Base-by-base conservation (phyloP, 1,140 invertebrate genomes). In the Sitobion miscanthi region DNA sequence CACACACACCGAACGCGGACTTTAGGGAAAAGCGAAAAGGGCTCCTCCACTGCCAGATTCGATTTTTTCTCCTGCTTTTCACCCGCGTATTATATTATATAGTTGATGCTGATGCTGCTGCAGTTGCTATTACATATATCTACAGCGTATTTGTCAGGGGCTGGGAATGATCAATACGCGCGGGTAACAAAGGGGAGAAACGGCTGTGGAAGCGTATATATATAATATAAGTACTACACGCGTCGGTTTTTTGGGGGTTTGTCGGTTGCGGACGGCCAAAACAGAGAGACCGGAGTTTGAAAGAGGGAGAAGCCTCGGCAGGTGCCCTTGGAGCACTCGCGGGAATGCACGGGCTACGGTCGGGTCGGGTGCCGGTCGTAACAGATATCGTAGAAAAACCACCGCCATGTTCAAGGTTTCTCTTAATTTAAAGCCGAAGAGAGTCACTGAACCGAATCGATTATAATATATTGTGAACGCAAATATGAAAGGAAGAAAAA, bases 21-120 rank as follows among this genome's bases (percentile, higher is more conserved):
- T 89, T 89, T 89, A 35, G 52, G 88, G 88, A 89, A 89, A 57
- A 38, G 35, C 88, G 9, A 89, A 89, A 89, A 89, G 88, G 88
- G 88, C 88, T 57, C 21, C 35, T 4, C 88, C 9, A 35, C 88
- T 20, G 30, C 7, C 35, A 52, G 35, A 89, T 89, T 38, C 88
- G 49, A 89, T 89, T 88, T 88, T 88, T 52, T 54, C n/a, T 52
- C 49, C 30, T 49, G 14, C 35, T 54, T 89, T 89, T 87, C 86
- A 30, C n/a, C 47, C 86, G 47, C 2, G 86, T 47, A 86, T 86
- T 86, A 86, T 86, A 86, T 47, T 45, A 47, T 86, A 86, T 86
- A 86, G 23, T 86, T 21, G 87, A 14, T n/a, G 14, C 30, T 20
- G 86, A 49, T n/a, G 30, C 45, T 47, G 45, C 23, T 30, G 47